Base-by-base conservation (phyloP, 1,140 invertebrate genomes). In the Drosophila melanica region DNA sequence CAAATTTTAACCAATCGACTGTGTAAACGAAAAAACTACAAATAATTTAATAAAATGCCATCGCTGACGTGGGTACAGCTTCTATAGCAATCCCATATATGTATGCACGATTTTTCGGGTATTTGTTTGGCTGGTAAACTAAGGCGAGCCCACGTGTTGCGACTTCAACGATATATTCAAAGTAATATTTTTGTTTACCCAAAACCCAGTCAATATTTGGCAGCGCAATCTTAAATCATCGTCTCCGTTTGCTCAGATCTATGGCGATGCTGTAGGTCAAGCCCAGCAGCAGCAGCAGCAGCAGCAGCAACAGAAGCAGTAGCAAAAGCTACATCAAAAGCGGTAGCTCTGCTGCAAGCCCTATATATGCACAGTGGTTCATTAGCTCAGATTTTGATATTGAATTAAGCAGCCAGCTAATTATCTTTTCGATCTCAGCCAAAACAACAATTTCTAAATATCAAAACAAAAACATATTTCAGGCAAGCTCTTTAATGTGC, bases 161-260 rank as follows among this genome's bases (percentile, higher is more conserved):
- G n/a, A 42, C 3, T n/a, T 4, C 47, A 18, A 53, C 45, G 57
- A 48, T 64, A 30, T 71, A 72, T 76, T 65, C 55, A 54, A 45
- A 62, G 62, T 62, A 66, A 62, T 73, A 72, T 71, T 77, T 44
- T 66, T 74, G 67, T 84, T 89, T 73, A 62, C 77, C 57, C 73
- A 68, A 80, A 71, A 80, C n/a, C 6, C 50, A 80, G 81, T 73
- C 78, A 77, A 77, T 84, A 89, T 84, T 89, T 75, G 77, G 37
- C 67, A 57, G 47, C 55, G 8, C 59, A 39, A 64, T 78, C 66
- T 73, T 80, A 67, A 75, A 84, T 89, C 77, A 89, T 39, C 33
- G 59, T 16, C 60, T 23, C 68, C 71, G 67, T 75, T 33, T 50
- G 51, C 18, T 33, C 44, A 35, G 8, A 30, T 64, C 35, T 73